These are phyloP conservation scores for Chitala chitala DNA, from an alignment of 2,113 vertebrate species.

Conservation along the genomic window DNA sequence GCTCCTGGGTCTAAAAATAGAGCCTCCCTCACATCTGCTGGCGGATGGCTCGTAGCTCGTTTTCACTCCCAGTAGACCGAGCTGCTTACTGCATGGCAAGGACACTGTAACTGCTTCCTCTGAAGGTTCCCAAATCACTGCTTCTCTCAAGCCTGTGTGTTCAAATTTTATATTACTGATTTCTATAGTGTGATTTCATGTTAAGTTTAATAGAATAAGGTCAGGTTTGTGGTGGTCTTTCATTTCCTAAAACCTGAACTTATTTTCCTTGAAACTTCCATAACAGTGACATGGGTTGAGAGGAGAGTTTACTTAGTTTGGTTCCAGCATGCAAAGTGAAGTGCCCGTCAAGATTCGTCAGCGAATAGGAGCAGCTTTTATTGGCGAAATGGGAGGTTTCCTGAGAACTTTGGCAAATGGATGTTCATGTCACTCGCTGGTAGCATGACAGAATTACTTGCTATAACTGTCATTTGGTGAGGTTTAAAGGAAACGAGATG, in stretches of 20 bases:
- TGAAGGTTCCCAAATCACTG: no score
- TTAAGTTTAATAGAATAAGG: no score
- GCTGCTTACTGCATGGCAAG: no score
- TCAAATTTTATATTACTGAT: no score
- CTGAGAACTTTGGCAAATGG: neutral
- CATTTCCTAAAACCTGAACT: neutral
- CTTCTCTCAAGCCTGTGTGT: no score
- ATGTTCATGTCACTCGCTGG: neutral
- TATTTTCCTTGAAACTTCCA: neutral
- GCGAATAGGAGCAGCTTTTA: neutral
- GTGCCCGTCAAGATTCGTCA: neutral
- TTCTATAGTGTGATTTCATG: no score
- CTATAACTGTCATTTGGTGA: no score
- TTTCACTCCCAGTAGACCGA: neutral
- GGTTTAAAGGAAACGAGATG: no score
- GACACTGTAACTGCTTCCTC: neutral
- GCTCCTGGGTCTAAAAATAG: neutral
- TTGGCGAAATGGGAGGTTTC: neutral
- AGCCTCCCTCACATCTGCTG: conserved; percentile 1
- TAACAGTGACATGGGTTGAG: neutral
- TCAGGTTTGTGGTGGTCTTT: no score
- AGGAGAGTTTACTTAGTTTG: neutral
- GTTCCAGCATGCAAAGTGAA: neutral
- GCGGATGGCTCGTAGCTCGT: neutral
- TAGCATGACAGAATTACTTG: no score